Evolutionary conservation across 2,888 invertebrate species (phyloP).

Genomic region (Limenitis camilla): DNA sequence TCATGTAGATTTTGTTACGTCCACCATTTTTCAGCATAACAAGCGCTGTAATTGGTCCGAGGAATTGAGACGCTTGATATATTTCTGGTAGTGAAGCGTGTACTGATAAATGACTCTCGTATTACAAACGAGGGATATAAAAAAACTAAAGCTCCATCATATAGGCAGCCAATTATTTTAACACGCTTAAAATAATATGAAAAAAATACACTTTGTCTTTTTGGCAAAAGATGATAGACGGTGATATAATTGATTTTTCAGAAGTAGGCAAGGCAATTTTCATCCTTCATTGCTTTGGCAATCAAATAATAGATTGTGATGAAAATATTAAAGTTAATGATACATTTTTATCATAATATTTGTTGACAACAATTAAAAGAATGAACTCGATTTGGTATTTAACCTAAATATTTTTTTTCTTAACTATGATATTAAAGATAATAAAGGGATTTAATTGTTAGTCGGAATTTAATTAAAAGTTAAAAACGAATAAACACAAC

Average conservation of each 20-base stretch:
- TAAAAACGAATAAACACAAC: too few relatives aligned
- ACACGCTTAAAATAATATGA: neutral
- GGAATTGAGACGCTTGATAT: conserved; percentile 53
- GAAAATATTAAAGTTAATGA: too few relatives aligned
- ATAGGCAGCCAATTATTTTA: neutral
- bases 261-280: too few relatives aligned
- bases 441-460: too few relatives aligned
- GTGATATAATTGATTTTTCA: neutral
- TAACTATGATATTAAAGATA: too few relatives aligned
- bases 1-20: conserved; percentile 32
- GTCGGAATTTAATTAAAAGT: too few relatives aligned
- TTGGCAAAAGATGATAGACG: neutral
- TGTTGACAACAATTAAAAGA: too few relatives aligned
- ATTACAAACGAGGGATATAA: conserved; percentile 20
- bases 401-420: too few relatives aligned
- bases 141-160: conserved; percentile 13
- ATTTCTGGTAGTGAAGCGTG: conserved; percentile 29
- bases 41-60: conserved; percentile 56
- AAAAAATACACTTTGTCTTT: neutral
- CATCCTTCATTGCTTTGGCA: too few relatives aligned
- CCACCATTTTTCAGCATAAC: conserved; percentile 58
- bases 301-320: too few relatives aligned
- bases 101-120: conserved; percentile 31
- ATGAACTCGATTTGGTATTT: too few relatives aligned
- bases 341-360: too few relatives aligned